Evolutionary conservation across 1,140 invertebrate species (phyloP), one percentile per base, ranked within the genome.

Genomic region (Cotesia glomerata): DNA sequence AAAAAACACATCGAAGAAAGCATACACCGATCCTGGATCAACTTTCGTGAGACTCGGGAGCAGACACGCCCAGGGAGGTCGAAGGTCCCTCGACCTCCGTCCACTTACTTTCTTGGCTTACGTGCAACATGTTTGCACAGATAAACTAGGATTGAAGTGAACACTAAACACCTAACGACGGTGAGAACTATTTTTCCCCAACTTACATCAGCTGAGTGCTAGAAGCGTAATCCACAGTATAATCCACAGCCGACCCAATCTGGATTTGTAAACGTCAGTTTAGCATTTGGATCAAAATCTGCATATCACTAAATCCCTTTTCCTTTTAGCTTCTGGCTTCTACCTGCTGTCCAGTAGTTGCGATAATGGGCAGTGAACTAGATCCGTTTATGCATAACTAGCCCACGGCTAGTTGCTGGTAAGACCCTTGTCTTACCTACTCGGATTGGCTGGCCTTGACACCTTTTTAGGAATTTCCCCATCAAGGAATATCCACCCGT

Each of bases 391-490:
- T 45, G 36, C 16, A 66, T 63, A 52, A 56, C 16, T 70, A 52
- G 68, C 68, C 63, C 36, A 65, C 7, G 34, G 59, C 26, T 26
- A 26, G 1, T 26, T 26, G n/a, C 59, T 35, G 34, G 63, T 65
- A 39, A 18, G 36, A 62, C 59, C 59, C 52, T 64, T 14, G 39
- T 26, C 9, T 32, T 26, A 26, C 26, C 26, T n/a, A n/a, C n/a
- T n/a, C n/a, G 26, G 2, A 26, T 26, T 26, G 26, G 26, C 13
- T 39, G 69, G 62, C 73, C 73, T 74, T 74, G 73, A 74, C 68
- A 74, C 69, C 69, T 74, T 66, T 64, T 14, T 49, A 51, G 63
- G 34, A 9, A 9, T 16, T 16, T 58, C 7, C 56, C 26, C 9
- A 18, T 32, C 14, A 18, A 58, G 16, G 3, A 54, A 13, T 54